Evolutionary conservation across 2,113 vertebrate species (phyloP), one percentile per base, ranked within the genome.

Genomic region (Gadus macrocephalus): DNA sequence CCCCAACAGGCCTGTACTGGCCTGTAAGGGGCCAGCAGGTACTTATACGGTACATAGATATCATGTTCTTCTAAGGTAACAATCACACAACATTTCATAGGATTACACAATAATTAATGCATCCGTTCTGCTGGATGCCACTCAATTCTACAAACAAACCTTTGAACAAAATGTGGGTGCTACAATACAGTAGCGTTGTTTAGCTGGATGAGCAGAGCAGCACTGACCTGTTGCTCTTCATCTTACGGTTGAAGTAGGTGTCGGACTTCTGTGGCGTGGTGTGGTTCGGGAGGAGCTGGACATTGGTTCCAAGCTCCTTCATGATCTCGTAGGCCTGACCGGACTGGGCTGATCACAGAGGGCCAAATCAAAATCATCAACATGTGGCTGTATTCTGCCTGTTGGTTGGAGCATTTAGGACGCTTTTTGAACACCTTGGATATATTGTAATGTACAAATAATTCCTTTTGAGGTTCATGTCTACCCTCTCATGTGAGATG

Each of bases 191-290:
- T 25, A 25, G 2, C 2, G 25, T 25, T 25, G 25, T 25, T 25
- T 25, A 25, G 25, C 25, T 25, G 31, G 31, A 35, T 35, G 11
- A 2, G 9, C 42, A 12, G 8, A 49, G 8, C 12, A 17, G 55
- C n/a, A 81, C 90, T 91, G 74, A 98, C 97, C 97, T 93, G 93
- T 98, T 98, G 78, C 92, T 91, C 86, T 98, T 99, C 97, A 99
- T 99, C 92, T 96, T 98, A 76, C 96, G 94, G 92, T 95, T 99
- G 89, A 98, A 98, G 89, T 95, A 99, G 20, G 97, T 96, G 91
- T 97, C 96, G 16, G 94, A 96, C 91, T 97, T 96, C 83, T 95
- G 95, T 15, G 97, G 96, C 0, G 95, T 92, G 75, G 84, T 93
- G 85, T 95, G 91, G 84, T 98, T 99, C 15, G 96, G 96, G 82